Conservation (phyloP, 1,140 invertebrate genomes). For the Streblospio benedicti region DNA sequence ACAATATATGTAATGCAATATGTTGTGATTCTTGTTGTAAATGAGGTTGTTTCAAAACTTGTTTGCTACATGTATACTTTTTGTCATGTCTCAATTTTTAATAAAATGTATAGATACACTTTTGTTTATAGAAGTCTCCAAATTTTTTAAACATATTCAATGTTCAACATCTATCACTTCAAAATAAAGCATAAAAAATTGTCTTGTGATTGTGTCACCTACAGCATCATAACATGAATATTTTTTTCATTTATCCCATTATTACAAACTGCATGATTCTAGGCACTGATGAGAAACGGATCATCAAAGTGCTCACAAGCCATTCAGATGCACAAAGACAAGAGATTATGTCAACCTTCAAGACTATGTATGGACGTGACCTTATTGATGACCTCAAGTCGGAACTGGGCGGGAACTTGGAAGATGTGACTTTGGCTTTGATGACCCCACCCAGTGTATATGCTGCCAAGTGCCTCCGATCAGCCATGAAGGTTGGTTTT, state of each 20-base stretch:
- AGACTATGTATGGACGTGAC: conserved; percentile 72
- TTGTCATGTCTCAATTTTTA: no score
- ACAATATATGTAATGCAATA: no score
- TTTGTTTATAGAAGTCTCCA: no score
- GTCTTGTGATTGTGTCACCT: no score
- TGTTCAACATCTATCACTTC: no score
- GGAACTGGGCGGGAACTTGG: conserved; percentile 41
- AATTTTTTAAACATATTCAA: no score
- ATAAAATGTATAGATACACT: no score
- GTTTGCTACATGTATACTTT: no score
- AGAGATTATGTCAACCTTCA: conserved; percentile 81
- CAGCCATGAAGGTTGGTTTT: conserved; percentile 26
- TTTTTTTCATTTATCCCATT: neutral
- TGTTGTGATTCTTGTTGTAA: no score
- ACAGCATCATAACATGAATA: neutral
- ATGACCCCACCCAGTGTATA: conserved; percentile 22
- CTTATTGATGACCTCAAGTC: conserved; percentile 33
- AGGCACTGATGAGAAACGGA: conserved; percentile 79
- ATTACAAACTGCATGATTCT: conserved; percentile 5
- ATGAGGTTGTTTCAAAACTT: no score
- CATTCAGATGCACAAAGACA: conserved; percentile 80
- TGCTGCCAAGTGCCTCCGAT: conserved; percentile 23
- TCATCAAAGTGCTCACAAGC: conserved; percentile 79
- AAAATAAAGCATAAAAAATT: no score
- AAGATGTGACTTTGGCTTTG: conserved; percentile 29